These are phyloP conservation scores for Nemotelus nigrinus DNA, from an alignment of 2,888 invertebrate species.

Conservation along the genomic window DNA sequence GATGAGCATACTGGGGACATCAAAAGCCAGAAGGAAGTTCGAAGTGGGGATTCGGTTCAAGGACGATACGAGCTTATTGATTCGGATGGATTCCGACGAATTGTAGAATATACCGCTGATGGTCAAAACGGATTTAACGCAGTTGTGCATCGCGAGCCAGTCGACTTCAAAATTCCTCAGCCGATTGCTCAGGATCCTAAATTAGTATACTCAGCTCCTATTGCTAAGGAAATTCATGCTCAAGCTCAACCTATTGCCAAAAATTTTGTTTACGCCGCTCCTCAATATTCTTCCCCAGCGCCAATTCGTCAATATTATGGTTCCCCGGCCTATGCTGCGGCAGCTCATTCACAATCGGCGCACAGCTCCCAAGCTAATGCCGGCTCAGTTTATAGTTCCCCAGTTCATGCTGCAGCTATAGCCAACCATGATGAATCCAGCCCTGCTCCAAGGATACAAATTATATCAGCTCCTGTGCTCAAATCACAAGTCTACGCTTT, in stretches of 20 bases:
- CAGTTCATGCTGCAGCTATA: slow-evolving; percentile 5
- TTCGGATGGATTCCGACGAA: slow-evolving; percentile 67
- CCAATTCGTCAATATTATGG: neutral
- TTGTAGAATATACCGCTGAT: slow-evolving; percentile 68
- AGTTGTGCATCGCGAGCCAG: slow-evolving; percentile 64
- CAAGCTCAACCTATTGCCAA: slow-evolving; percentile 20
- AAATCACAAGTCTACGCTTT: slow-evolving; percentile 3
- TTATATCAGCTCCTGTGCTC: slow-evolving; percentile 2
- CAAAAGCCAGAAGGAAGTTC: slow-evolving; percentile 67
- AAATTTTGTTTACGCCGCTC: neutral
- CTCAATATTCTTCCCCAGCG: neutral
- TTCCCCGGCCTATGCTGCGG: neutral
- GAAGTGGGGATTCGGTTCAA: slow-evolving; percentile 67
- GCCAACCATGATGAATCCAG: neutral
- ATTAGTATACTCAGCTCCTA: slow-evolving; percentile 40
- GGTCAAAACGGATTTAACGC: slow-evolving; percentile 68
- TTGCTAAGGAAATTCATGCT: slow-evolving; percentile 6
- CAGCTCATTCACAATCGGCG: neutral
- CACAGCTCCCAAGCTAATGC: neutral
- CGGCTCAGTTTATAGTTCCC: neutral
- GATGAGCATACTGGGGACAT: slow-evolving; percentile 68
- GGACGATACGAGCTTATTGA: slow-evolving; percentile 68
- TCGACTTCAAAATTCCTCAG: slow-evolving; percentile 39
- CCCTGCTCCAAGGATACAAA: neutral
- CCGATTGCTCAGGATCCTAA: slow-evolving; percentile 47